Evolutionary conservation across 2,888 invertebrate genomes (phyloP).

Genomic region (Alloplasta piceator): DNA sequence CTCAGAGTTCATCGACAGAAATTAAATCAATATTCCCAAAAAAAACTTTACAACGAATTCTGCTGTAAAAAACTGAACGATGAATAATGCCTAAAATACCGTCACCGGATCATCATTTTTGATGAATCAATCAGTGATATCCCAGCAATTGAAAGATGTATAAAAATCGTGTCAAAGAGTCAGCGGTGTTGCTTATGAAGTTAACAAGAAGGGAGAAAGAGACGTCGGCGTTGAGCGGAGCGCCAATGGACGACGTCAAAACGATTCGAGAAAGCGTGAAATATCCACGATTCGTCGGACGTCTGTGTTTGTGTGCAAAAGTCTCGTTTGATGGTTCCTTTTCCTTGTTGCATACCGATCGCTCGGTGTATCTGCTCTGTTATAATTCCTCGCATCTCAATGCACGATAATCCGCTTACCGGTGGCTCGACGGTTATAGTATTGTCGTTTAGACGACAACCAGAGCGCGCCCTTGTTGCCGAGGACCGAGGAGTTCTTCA

Average conservation of each 20-base stretch:
- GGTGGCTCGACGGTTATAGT: constrained; percentile 66
- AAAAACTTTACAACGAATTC: no score
- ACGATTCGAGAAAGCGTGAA: constrained; percentile 67
- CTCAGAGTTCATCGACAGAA: no score
- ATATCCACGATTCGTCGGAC: constrained; percentile 57
- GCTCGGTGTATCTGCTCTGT: constrained; percentile 36
- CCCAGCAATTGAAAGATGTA: neutral
- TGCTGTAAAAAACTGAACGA: no score
- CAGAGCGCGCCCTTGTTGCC: constrained; percentile 46
- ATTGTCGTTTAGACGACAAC: constrained; percentile 51
- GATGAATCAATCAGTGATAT: no score
- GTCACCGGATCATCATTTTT: no score
- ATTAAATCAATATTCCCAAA: no score
- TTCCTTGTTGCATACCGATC: constrained; percentile 46
- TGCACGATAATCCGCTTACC: constrained; percentile 67
- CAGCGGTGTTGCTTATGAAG: neutral
- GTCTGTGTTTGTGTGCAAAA: neutral
- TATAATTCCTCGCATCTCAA: constrained; percentile 44
- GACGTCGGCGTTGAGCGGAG: constrained; percentile 5
- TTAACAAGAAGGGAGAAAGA: constrained; percentile 2
- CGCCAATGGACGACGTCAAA: constrained; percentile 40
- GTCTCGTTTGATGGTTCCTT: neutral
- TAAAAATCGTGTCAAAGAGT: constrained; percentile 30
- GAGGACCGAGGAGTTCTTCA: constrained; percentile 69
- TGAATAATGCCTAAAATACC: no score